These are phyloP conservation scores for Aplysina aerophoba DNA, from an alignment of 37 sponge, comb jelly and placozoan species.

Conservation along the genomic window DNA sequence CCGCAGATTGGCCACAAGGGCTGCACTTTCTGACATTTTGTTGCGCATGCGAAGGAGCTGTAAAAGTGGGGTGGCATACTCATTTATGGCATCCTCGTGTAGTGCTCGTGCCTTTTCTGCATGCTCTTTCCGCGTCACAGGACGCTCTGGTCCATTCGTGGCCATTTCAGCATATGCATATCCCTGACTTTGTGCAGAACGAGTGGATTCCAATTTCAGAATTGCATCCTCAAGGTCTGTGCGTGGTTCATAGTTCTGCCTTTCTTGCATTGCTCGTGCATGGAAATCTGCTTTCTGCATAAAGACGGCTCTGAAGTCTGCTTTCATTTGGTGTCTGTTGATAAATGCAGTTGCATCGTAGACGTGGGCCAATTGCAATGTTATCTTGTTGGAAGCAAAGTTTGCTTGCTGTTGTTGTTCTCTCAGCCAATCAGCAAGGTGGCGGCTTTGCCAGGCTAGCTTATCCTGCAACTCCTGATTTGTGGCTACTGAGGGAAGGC, in stretches of 20 bases:
- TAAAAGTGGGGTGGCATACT: not conserved
- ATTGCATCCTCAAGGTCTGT: not conserved
- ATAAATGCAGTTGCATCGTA: too few relatives aligned
- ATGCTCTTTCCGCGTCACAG: not conserved
- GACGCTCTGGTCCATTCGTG: not conserved
- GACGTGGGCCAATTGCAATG: too few relatives aligned
- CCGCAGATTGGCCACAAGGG: not conserved
- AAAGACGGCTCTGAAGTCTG: not conserved
- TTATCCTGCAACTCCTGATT: too few relatives aligned
- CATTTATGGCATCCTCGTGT: not conserved
- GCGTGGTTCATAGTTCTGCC: not conserved
- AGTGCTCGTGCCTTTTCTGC: not conserved
- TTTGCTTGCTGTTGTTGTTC: too few relatives aligned
- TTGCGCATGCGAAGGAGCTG: not conserved
- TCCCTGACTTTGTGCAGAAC: not conserved
- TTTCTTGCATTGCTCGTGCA: not conserved
- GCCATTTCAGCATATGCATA: slow-evolving; percentile 25
- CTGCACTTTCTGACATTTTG: not conserved
- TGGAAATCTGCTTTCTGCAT: not conserved
- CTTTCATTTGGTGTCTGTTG: not conserved
- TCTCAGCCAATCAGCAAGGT: too few relatives aligned
- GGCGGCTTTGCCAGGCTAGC: too few relatives aligned
- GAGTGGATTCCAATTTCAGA: not conserved
- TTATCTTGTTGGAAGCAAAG: too few relatives aligned
- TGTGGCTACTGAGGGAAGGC: too few relatives aligned